Percentiles rank a stretch among this genome's conserved stretches.
Evolutionary conservation across 2,113 vertebrate genomes (phyloP).

Genomic region (Hassar affinis): DNA sequence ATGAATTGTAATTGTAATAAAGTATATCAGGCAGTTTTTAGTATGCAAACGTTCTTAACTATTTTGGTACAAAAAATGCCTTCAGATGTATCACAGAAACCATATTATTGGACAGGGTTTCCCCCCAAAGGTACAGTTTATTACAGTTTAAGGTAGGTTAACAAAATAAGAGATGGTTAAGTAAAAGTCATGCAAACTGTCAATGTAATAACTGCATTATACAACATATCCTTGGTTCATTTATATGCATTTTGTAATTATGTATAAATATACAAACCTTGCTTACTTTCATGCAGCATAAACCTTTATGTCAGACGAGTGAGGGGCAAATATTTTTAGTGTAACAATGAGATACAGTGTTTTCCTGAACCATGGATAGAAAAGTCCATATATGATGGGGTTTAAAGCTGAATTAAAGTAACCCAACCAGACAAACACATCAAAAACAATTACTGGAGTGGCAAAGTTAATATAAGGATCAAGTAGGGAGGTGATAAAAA

Average conservation of each 20-base stretch:
- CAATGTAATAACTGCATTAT: background rate
- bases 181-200: background rate
- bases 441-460: slow-evolving; percentile 51
- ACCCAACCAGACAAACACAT: slow-evolving; percentile 57
- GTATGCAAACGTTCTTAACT: too few species aligned
- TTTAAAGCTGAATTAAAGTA: slow-evolving; percentile 61
- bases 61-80: too few species aligned
- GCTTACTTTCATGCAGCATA: background rate
- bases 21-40: too few species aligned
- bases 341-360: slow-evolving; percentile 52
- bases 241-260: background rate
- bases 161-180: background rate
- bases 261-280: background rate
- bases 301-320: slow-evolving; percentile 52
- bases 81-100: background rate
- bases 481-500: slow-evolving; percentile 47
- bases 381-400: slow-evolving; percentile 60
- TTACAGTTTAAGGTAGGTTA: background rate
- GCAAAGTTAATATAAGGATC: slow-evolving; percentile 55
- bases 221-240: background rate
- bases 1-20: too few species aligned
- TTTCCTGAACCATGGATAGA: slow-evolving; percentile 63
- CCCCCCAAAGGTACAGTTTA: background rate
- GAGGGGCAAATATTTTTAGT: slow-evolving; percentile 51
- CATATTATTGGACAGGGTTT: background rate